Evolutionary conservation across 1,140 invertebrate species (phyloP).

Genomic region (Eriosoma lanigerum): DNA sequence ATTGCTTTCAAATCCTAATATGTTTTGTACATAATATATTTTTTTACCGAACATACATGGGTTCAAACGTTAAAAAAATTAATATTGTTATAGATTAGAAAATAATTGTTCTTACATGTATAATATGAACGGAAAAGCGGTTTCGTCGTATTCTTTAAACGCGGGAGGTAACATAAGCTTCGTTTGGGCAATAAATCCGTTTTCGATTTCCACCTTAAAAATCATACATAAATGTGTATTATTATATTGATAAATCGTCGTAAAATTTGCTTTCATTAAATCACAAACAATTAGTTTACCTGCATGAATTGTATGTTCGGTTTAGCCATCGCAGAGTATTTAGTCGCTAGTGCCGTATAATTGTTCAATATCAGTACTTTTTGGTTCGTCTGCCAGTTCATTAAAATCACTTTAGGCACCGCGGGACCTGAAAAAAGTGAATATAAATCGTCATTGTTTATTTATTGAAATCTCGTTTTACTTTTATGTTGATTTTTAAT

Average conservation of each 20-base stretch:
- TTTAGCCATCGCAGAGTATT: slow-evolving; percentile 61
- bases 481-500: too few relatives aligned
- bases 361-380: slow-evolving; percentile 64
- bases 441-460: too few relatives aligned
- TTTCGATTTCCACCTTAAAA: slow-evolving; percentile 62
- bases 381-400: slow-evolving; percentile 62
- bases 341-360: slow-evolving; percentile 60
- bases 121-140: slow-evolving; percentile 77
- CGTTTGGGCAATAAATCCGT: slow-evolving; percentile 64
- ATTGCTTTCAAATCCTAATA: too few relatives aligned
- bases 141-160: slow-evolving; percentile 76
- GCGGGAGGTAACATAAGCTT: slow-evolving; percentile 73
- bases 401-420: slow-evolving; percentile 66
- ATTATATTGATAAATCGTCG: too few relatives aligned
- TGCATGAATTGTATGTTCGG: slow-evolving; percentile 66
- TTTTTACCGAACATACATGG: too few relatives aligned
- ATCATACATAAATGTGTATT: background rate
- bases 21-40: too few relatives aligned
- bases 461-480: too few relatives aligned
- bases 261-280: too few relatives aligned
- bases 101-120: slow-evolving; percentile 68
- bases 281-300: too few relatives aligned
- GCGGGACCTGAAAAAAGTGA: slow-evolving; percentile 63
- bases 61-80: too few relatives aligned
- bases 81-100: too few relatives aligned